Evolutionary conservation across 2,888 invertebrate genomes (phyloP).

Genomic region (Zele albiditarsus): DNA sequence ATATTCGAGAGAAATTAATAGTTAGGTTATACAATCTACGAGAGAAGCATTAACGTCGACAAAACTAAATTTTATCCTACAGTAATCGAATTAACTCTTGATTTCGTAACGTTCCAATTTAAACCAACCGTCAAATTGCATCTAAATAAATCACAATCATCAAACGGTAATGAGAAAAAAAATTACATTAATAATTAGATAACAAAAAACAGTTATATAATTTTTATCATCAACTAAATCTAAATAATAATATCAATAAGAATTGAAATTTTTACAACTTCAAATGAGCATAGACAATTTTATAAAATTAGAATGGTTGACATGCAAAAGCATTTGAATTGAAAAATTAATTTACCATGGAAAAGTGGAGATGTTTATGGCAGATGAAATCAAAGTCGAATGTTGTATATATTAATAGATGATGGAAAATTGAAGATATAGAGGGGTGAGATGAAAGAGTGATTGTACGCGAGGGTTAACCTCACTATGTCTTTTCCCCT

Average conservation of each 20-base stretch:
- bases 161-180: too few species aligned
- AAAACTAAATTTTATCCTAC: too few species aligned
- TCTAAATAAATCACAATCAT: too few species aligned
- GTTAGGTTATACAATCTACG: too few species aligned
- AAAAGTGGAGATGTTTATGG: background rate
- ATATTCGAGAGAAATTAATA: too few species aligned
- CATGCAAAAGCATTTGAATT: background rate
- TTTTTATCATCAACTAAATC: background rate
- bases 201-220: background rate
- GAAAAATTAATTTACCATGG: background rate
- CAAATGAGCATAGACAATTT: background rate
- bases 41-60: too few species aligned
- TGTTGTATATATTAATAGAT: background rate
- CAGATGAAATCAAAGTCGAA: background rate
- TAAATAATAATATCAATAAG: background rate
- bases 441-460: slow-evolving; percentile 2
- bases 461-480: background rate
- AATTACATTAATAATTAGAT: too few species aligned
- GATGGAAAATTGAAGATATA: slow-evolving; percentile 5
- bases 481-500: background rate
- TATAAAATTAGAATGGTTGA: background rate
- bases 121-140: too few species aligned
- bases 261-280: background rate
- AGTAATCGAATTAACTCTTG: too few species aligned
- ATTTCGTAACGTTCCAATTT: too few species aligned